These are phyloP conservation scores for Adelphocoris suturalis DNA, from an alignment of 2,888 invertebrate species.

Conservation along the genomic window DNA sequence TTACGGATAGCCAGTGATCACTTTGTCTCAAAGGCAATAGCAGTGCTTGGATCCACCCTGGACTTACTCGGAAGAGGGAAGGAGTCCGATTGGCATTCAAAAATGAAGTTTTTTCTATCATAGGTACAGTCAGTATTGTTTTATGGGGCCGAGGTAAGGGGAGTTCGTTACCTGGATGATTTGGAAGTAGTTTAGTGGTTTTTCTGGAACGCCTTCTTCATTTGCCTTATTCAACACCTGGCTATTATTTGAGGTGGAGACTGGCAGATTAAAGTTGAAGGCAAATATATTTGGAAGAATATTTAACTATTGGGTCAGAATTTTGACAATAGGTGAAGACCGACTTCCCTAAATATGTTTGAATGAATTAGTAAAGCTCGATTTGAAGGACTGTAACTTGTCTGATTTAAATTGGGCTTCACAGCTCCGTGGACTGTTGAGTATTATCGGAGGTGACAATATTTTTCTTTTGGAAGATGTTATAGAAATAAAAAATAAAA, in stretches of 20 bases:
- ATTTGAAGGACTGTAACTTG: neutral
- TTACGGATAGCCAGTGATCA: neutral
- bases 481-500: too few species aligned
- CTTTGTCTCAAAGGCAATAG: neutral
- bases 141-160: neutral
- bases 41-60: neutral
- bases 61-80: neutral
- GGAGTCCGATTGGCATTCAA: neutral
- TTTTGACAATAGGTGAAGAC: neutral
- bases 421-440: neutral
- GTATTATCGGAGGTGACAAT: neutral
- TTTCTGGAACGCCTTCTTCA: neutral
- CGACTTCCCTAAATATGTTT: neutral
- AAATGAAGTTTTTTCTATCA: neutral
- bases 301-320: neutral
- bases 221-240: neutral
- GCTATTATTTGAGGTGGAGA: neutral
- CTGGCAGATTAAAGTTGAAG: neutral
- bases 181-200: neutral
- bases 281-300: neutral
- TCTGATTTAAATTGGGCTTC: neutral
- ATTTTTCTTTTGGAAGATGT: too few species aligned
- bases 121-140: neutral
- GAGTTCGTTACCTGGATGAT: neutral
- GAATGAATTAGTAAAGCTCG: neutral